phyloP scores from a whole-genome alignment of 2,888 invertebrate species.

The Xylota segnis region DNA sequence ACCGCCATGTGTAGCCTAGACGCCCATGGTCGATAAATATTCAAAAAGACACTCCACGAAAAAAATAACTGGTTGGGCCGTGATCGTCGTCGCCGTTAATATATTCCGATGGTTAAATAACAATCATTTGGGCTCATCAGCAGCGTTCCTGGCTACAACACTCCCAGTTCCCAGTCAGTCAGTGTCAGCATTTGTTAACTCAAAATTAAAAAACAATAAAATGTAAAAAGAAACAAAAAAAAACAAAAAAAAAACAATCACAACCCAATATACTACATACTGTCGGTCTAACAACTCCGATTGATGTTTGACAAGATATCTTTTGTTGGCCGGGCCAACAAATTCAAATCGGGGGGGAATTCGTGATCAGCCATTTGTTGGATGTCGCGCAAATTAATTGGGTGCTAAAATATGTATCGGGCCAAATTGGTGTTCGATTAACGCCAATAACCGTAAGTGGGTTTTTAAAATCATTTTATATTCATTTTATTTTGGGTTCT shows the following conservation, averaged over 20 bases:
- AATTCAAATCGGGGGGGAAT: conserved; percentile 53
- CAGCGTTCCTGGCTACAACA: conserved; percentile 32
- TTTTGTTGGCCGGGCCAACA: conserved; percentile 43
- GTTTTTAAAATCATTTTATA: conserved; percentile 53
- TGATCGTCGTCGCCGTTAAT: conserved; percentile 13
- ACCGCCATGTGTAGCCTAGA: conserved; percentile 20
- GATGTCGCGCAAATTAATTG: conserved; percentile 70
- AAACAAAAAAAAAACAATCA: too few relatives aligned
- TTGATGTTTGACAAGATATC: conserved; percentile 62
- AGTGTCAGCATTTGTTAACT: conserved; percentile 43
- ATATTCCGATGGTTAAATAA: conserved; percentile 52
- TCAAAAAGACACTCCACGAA: neutral
- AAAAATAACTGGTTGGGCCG: neutral
- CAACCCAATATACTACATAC: conserved; percentile 1
- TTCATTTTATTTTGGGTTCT: conserved; percentile 28
- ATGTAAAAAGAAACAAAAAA: conserved; percentile 10
- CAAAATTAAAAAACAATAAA: conserved; percentile 48
- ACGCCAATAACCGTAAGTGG: conserved; percentile 68
- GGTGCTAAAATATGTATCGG: conserved; percentile 71
- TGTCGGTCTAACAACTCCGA: conserved; percentile 30
- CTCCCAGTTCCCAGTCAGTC: conserved; percentile 33
- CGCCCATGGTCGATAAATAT: conserved; percentile 16
- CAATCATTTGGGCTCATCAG: conserved; percentile 52
- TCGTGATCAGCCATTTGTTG: conserved; percentile 63
- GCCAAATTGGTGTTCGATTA: conserved; percentile 67